phyloP scores from a whole-genome alignment of 2,113 vertebrate genomes.

The Amphiprion ocellaris region DNA sequence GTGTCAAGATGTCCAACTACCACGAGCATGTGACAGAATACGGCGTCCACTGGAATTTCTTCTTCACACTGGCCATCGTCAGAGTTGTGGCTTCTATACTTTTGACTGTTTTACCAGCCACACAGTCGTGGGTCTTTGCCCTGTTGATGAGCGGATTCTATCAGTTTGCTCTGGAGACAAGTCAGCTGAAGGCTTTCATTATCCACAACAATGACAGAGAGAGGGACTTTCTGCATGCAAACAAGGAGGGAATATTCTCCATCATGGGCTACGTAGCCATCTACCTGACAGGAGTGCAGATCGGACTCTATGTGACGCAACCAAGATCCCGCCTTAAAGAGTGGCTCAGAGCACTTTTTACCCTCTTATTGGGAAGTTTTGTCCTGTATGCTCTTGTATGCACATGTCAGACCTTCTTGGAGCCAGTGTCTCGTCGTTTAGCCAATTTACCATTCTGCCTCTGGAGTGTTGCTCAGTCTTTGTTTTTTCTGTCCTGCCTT shows the following conservation, averaged over 20 bases:
- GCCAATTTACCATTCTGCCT: conserved; percentile 92
- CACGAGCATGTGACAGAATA: conserved; percentile 95
- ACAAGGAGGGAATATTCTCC: conserved; percentile 94
- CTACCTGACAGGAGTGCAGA: conserved; percentile 92
- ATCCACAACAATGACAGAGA: conserved; percentile 87
- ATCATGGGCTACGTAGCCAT: conserved; percentile 90
- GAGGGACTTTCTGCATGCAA: conserved; percentile 90
- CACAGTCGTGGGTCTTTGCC: conserved; percentile 85
- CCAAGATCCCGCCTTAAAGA: conserved; percentile 81
- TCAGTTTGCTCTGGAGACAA: conserved; percentile 87
- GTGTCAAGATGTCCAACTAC: conserved; percentile 90
- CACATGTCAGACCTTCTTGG: conserved; percentile 79
- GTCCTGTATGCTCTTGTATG: conserved; percentile 79
- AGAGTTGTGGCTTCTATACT: conserved; percentile 89
- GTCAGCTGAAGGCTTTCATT: conserved; percentile 88
- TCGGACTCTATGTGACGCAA: conserved; percentile 88
- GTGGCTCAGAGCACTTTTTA: conserved; percentile 81
- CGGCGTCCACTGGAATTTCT: conserved; percentile 98
- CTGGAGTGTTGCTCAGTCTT: conserved; percentile 89
- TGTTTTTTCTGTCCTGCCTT: conserved; percentile 85
- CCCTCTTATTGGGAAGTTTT: conserved; percentile 74
- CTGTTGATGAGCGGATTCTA: conserved; percentile 84
- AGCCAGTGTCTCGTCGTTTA: conserved; percentile 91
- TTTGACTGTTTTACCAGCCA: conserved; percentile 83
- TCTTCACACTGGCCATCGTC: conserved; percentile 93